Evolutionary conservation across 2,113 vertebrate genomes (phyloP), one percentile per base, ranked within the genome.

Genomic region (Anseranas semipalmata): DNA sequence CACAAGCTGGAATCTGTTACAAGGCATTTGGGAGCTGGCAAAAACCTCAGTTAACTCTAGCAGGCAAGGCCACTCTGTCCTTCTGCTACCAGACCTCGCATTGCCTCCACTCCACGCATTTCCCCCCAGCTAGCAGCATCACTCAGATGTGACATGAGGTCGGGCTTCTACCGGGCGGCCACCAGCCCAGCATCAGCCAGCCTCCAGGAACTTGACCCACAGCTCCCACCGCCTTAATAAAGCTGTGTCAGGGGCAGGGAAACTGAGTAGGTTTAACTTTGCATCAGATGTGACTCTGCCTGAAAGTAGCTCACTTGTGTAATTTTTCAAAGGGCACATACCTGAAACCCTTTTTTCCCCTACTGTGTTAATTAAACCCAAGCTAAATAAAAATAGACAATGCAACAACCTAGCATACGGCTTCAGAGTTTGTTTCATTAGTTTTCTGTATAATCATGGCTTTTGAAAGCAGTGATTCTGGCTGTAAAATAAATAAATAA

Each of bases 61-160:
- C 56, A 28, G 56, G 22, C 2, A 17, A 58, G 41, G 72, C 28
- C 27, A 25, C 62, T 37, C 60, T 60, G 62, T 24, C 18, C 17
- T 24, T 55, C 79, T 22, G 76, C 4, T 2, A 43, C n/a, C 10
- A n/a, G 35, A 16, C 10, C 2, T 1, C 25, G 59, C 4, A 0
- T 5, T 46, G 52, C 46, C 1, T 5, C 63, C 35, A 56, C 39
- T 18, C 37, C 48, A 4, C 41, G 18, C 10, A 4, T 14, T 8
- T 30, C 13, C 28, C 21, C 71, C 2, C 1, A 1, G 5, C 15
- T 3, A 25, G 18, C 65, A 18, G 48, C 71, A n/a, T 16, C 41
- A 4, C 70, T 28, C 43, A 1, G 12, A 33, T 2, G 0, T 17
- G 32, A 37, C 15, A 21, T 1, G 9, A 52, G 56, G 39, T 24